Conservation (phyloP, 2,797 vertebrate species). For the Dryobates pubescens region DNA sequence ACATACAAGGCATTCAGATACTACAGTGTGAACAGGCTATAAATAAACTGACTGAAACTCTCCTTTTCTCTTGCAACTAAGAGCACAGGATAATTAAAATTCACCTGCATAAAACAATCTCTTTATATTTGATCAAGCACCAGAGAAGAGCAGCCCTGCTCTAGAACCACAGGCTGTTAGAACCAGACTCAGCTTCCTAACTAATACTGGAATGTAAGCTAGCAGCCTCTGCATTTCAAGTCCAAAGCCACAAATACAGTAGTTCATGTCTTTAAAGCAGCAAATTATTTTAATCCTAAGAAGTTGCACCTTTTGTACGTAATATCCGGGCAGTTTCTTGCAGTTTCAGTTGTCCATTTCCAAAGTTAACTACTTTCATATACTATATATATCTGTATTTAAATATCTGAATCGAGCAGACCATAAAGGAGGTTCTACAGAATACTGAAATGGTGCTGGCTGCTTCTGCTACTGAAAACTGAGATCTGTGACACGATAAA, state of each 20-base stretch:
- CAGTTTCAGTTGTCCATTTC: not conserved
- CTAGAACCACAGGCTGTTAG: not conserved
- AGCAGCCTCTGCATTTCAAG: not conserved
- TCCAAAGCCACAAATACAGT: not conserved
- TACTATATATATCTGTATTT: not conserved
- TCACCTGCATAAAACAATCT: not conserved
- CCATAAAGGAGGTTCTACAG: not conserved
- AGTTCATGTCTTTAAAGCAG: not conserved
- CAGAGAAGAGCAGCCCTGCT: not conserved
- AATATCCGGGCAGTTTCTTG: not conserved
- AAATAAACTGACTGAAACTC: constrained; percentile 49
- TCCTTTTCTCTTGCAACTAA: not conserved
- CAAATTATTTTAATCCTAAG: not conserved
- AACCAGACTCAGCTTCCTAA: not conserved
- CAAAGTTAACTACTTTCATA: not conserved
- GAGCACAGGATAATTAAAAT: not conserved
- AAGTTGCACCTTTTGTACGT: not conserved
- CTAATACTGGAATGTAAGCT: not conserved
- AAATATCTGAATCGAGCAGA: not conserved
- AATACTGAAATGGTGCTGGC: not conserved
- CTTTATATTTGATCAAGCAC: not conserved
- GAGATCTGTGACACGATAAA: not conserved
- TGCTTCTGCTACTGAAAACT: not conserved
- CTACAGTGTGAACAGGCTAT: constrained; percentile 6
- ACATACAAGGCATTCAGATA: constrained; percentile 2